Evolutionary conservation across 2,113 vertebrate species (phyloP).

Genomic region (Dryoscopus gambensis): DNA sequence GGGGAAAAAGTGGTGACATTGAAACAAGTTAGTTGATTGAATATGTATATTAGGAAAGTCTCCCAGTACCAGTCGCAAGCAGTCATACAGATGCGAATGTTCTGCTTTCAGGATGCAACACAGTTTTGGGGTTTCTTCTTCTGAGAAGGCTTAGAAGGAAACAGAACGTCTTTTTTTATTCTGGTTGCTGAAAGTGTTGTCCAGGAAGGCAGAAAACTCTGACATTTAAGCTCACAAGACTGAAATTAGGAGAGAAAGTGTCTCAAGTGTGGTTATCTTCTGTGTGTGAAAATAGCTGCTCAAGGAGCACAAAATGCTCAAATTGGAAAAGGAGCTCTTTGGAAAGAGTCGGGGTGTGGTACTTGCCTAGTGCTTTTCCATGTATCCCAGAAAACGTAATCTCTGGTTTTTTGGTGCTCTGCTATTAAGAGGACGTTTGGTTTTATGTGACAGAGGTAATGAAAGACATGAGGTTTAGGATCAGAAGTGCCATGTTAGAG

Average conservation of each 20-base stretch:
- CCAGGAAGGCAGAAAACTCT: neutral
- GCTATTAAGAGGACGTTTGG: neutral
- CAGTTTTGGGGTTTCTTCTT: neutral
- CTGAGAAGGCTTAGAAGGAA: neutral
- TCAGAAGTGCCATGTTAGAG: neutral
- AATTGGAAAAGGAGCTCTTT: neutral
- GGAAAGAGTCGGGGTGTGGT: neutral
- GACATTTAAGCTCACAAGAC: neutral
- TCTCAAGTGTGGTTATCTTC: neutral
- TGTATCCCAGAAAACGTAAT: neutral
- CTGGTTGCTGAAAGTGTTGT: neutral
- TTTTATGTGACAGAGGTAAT: neutral
- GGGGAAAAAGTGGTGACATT: neutral
- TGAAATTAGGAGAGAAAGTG: neutral
- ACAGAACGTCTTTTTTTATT: neutral
- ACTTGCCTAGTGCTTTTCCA: neutral
- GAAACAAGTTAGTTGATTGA: neutral
- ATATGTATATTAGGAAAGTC: neutral
- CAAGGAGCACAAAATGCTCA: neutral
- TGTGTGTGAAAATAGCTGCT: neutral
- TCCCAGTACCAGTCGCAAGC: neutral
- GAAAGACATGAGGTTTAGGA: neutral
- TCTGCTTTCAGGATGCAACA: neutral
- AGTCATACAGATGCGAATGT: neutral
- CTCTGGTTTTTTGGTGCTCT: neutral